Conservation (phyloP, 2,888 invertebrate species). For the Aquatica leii region DNA sequence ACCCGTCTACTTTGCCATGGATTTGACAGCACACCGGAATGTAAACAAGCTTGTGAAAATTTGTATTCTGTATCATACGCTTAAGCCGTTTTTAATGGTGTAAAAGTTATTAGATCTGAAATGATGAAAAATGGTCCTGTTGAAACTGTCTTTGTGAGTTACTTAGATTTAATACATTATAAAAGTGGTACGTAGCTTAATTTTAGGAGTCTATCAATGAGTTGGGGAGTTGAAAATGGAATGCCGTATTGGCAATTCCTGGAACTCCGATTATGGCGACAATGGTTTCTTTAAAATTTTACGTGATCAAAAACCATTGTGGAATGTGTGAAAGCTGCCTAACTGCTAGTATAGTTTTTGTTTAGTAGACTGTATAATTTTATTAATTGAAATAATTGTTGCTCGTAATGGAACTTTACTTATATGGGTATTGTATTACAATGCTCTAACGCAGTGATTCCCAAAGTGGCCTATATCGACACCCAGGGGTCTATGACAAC, state of each 20-base stretch:
- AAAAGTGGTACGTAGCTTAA: constrained; percentile 81
- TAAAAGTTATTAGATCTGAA: constrained; percentile 80
- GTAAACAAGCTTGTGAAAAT: constrained; percentile 74
- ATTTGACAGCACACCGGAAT: constrained; percentile 80
- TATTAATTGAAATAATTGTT: too few species aligned
- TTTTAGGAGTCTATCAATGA: constrained; percentile 74
- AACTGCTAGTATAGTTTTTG: constrained; percentile 97
- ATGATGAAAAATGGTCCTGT: too few species aligned
- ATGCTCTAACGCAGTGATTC: too few species aligned
- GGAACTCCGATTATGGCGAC: constrained; percentile 90
- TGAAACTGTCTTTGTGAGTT: constrained; percentile 91
- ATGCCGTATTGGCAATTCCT: constrained; percentile 73
- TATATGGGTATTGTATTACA: too few species aligned
- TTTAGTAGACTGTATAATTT: too few species aligned
- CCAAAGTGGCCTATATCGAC: too few species aligned
- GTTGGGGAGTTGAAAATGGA: too few species aligned
- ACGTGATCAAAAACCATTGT: constrained; percentile 81
- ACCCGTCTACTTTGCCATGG: constrained; percentile 75
- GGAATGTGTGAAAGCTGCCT: too few species aligned
- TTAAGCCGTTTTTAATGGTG: constrained; percentile 68
- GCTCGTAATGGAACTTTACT: too few species aligned
- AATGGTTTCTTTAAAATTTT: too few species aligned
- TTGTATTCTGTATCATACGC: constrained; percentile 75
- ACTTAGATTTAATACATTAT: constrained; percentile 83
- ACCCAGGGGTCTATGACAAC: too few species aligned